Conservation (phyloP, 1,140 invertebrate species). For the Heliconius eleuchia region DNA sequence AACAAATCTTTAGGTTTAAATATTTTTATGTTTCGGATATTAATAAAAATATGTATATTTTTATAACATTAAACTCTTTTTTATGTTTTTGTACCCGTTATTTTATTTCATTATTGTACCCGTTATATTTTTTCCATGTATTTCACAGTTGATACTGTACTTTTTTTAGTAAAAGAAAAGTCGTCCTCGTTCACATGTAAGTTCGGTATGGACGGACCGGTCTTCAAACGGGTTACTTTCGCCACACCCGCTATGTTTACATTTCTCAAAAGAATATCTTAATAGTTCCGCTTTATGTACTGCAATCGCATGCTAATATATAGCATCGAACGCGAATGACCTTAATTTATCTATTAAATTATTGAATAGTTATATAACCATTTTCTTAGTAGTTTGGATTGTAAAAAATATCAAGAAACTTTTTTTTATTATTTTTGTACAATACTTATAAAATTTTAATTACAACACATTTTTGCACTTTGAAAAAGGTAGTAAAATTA, state of each 20-base stretch:
- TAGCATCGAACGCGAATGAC: background rate
- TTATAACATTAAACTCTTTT: too few relatives aligned
- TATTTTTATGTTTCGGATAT: too few relatives aligned
- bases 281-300: constrained; percentile 16
- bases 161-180: constrained; percentile 12
- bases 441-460: background rate
- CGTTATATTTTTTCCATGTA: background rate
- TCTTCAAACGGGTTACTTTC: constrained; percentile 18
- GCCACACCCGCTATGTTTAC: constrained; percentile 5
- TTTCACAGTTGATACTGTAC: background rate
- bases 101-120: too few relatives aligned
- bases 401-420: background rate
- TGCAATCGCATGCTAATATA: background rate
- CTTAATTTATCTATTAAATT: constrained; percentile 8
- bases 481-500: too few relatives aligned
- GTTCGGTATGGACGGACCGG: constrained; percentile 19
- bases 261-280: constrained; percentile 17
- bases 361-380: background rate
- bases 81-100: too few relatives aligned
- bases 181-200: constrained; percentile 20
- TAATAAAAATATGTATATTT: too few relatives aligned
- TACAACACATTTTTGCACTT: too few relatives aligned
- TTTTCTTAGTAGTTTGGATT: background rate
- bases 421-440: background rate
- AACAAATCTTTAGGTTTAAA: too few relatives aligned